Base-by-base conservation (phyloP, 2,797 vertebrate genomes). In the Echeneis naucrates region DNA sequence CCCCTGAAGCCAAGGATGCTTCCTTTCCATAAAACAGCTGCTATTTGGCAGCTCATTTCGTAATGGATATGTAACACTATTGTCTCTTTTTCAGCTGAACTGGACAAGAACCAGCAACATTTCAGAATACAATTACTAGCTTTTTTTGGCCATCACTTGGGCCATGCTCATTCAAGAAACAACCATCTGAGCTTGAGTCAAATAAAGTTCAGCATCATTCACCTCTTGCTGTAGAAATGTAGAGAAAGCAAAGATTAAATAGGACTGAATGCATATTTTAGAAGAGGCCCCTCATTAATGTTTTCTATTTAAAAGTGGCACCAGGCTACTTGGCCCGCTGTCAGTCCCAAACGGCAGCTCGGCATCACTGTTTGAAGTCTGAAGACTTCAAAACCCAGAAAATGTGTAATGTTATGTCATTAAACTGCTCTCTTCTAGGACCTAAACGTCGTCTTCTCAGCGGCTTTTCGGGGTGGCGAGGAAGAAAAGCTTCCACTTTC, bases 271-370 rank as follows among this genome's bases (percentile, higher is more conserved):
- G 65, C 76, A 85, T 85, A 88, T 86, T 86, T 88, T 45, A 86
- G 38, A 84, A 38, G 72, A 78, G 66, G 65, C 70, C 1, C n/a
- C 84, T 87, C 75, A 84, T 88, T 88, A 77, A 78, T 80, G 75
- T 66, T 64, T 71, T 59, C 84, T 82, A 82, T 89, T 89, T 88
- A 77, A 85, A 85, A 89, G 81, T 73, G 13, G 42, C 65, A 62
- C 16, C 52, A 71, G 70, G 73, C 56, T 62, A 57, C 75, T 68
- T 75, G 76, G 75, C 74, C 19, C 68, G 8, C 51, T 47, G 75
- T 75, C 65, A 21, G 75, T 78, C 78, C 77, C 82, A 52, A 80
- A 85, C 19, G 82, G 67, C 74, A 75, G 67, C 0, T 45, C 73
- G 38, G 55, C n/a, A 8, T 77, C 44, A 14, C 40, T 4, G 72